These are phyloP conservation scores for Mya arenaria DNA, from an alignment of 1,140 invertebrate species.

Conservation along the genomic window DNA sequence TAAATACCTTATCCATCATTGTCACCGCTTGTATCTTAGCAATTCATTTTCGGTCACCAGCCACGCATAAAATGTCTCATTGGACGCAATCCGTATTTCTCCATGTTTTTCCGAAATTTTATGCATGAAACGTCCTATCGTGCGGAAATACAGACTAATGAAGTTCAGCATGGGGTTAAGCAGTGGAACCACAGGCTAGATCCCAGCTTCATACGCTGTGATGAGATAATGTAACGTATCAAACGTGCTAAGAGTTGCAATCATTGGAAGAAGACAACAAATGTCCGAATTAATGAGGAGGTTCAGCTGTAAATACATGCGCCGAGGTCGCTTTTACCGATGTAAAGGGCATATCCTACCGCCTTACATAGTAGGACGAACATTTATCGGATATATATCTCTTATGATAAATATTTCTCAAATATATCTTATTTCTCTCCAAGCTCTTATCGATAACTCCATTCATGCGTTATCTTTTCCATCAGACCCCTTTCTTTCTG, in stretches of 20 bases:
- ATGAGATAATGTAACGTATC: not conserved
- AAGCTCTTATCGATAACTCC: too few species aligned
- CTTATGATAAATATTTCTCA: too few species aligned
- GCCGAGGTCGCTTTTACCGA: slow-evolving; percentile 17
- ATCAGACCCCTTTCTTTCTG: too few species aligned
- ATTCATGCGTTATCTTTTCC: too few species aligned
- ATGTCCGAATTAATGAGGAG: too few species aligned
- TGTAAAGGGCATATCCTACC: slow-evolving; percentile 80
- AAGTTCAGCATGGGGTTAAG: not conserved
- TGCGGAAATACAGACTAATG: not conserved
- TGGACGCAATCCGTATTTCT: slow-evolving; percentile 72
- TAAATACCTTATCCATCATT: slow-evolving; percentile 76
- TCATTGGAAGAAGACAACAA: not conserved
- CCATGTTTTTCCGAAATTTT: slow-evolving; percentile 72
- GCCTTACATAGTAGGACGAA: slow-evolving; percentile 59
- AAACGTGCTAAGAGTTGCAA: not conserved
- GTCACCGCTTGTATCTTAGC: slow-evolving; percentile 76
- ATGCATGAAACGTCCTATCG: slow-evolving; percentile 68
- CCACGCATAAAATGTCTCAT: slow-evolving; percentile 72
- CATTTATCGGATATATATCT: slow-evolving; percentile 32
- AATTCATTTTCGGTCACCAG: slow-evolving; percentile 72
- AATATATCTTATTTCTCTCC: too few species aligned
- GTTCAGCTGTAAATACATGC: not conserved
- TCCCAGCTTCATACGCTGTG: not conserved
- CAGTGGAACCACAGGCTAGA: not conserved